Conservation (phyloP, 2,888 invertebrate genomes). For the Ametastegia equiseti region DNA sequence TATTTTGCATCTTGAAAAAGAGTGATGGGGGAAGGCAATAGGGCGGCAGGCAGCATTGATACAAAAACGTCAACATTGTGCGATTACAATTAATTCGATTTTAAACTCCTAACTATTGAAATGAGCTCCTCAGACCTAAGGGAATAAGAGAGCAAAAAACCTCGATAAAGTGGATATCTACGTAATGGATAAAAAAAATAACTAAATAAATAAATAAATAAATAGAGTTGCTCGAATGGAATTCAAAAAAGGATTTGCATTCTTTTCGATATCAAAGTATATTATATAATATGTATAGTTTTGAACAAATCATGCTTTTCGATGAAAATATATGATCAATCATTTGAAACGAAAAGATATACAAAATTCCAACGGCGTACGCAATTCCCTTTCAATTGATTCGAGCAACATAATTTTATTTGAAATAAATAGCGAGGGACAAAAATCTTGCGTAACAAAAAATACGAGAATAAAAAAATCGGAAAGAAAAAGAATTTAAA, state of each 20-base stretch:
- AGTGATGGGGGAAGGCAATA: too few relatives aligned
- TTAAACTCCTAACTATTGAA: constrained; percentile 68
- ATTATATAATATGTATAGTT: too few relatives aligned
- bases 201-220: too few relatives aligned
- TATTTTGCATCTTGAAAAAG: constrained; percentile 21
- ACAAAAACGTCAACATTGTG: neutral
- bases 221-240: constrained; percentile 22
- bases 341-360: constrained; percentile 20
- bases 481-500: too few relatives aligned
- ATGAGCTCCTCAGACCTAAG: constrained; percentile 68
- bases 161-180: neutral
- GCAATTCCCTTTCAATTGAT: constrained; percentile 4
- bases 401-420: constrained; percentile 19
- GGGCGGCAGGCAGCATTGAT: neutral
- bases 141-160: constrained; percentile 54
- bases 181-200: too few relatives aligned
- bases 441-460: constrained; percentile 30
- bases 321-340: constrained; percentile 4
- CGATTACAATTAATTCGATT: constrained; percentile 29
- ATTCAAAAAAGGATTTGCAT: constrained; percentile 17
- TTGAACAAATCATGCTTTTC: neutral
- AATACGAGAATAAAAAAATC: neutral
- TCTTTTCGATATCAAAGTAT: too few relatives aligned
- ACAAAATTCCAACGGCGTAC: neutral
- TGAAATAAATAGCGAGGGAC: neutral